Conservation (phyloP, 2,113 vertebrate species). For the Sylvilagus bachmani region DNA sequence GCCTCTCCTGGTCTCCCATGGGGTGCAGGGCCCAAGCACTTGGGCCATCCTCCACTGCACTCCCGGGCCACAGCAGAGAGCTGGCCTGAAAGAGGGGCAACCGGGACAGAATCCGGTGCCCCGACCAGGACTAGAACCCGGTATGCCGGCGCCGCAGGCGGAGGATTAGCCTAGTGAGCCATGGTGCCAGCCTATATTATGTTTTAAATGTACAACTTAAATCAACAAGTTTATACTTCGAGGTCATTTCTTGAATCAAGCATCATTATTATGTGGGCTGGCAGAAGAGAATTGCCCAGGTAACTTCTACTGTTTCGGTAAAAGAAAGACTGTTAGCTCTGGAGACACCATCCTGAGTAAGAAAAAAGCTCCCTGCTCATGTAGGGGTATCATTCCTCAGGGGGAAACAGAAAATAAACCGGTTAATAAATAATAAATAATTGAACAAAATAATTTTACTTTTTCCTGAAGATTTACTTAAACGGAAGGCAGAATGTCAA, state of each 20-base stretch:
- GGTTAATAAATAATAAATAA: neutral
- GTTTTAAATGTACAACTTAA: constrained; percentile 34
- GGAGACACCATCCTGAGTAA: neutral
- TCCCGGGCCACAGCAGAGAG: too few relatives aligned
- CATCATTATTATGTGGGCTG: neutral
- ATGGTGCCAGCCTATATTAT: neutral
- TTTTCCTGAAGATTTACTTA: too few relatives aligned
- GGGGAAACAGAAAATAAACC: neutral
- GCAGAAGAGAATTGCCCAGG: neutral
- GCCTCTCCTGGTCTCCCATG: too few relatives aligned
- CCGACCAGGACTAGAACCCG: too few relatives aligned
- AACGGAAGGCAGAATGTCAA: too few relatives aligned
- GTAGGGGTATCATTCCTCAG: neutral
- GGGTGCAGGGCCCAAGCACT: too few relatives aligned
- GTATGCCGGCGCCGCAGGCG: too few relatives aligned
- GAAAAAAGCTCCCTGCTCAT: neutral
- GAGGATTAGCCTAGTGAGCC: too few relatives aligned
- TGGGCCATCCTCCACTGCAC: too few relatives aligned
- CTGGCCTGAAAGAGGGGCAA: too few relatives aligned
- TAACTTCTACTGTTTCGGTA: neutral
- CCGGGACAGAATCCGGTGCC: too few relatives aligned
- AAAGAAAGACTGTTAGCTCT: neutral
- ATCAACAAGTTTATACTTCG: constrained; percentile 12
- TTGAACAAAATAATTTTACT: neutral
- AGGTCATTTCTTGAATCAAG: constrained; percentile 11